Evolutionary conservation across 2,797 vertebrate species (phyloP).

Genomic region (Bovichtus variegatus): DNA sequence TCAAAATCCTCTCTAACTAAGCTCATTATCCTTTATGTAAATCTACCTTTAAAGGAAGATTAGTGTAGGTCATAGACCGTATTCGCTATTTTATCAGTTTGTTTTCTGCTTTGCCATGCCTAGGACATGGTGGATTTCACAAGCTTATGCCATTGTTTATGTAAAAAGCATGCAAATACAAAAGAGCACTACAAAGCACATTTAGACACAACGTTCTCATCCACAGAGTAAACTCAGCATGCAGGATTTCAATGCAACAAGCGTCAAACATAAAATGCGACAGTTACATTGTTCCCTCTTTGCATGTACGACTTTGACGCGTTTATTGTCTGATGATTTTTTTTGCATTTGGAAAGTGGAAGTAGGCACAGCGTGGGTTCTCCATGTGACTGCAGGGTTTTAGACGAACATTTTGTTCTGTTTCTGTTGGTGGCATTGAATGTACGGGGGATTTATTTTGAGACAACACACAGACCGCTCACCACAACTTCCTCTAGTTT

Average conservation of each 20-base stretch:
- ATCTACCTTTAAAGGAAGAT: background rate
- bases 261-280: background rate
- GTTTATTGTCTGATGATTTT: slow-evolving; percentile 3
- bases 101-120: background rate
- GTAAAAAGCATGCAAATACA: slow-evolving; percentile 55
- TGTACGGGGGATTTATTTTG: slow-evolving; percentile 34
- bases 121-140: slow-evolving; percentile 12
- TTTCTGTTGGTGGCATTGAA: slow-evolving; percentile 22
- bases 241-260: background rate
- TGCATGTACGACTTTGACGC: background rate
- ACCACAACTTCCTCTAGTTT: slow-evolving; percentile 66
- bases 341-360: slow-evolving; percentile 61
- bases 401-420: slow-evolving; percentile 48
- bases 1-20: background rate
- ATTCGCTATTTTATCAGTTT: background rate
- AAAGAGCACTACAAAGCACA: background rate
- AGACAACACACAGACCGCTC: slow-evolving; percentile 30
- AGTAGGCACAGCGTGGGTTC: slow-evolving; percentile 39
- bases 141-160: slow-evolving; percentile 12
- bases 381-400: slow-evolving; percentile 33
- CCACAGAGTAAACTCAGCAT: background rate
- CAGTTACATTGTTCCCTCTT: slow-evolving; percentile 5
- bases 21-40: background rate
- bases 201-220: slow-evolving; percentile 16
- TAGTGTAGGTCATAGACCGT: background rate